Conservation (phyloP, 2,888 invertebrate species). For the Orchesella flavescens region DNA sequence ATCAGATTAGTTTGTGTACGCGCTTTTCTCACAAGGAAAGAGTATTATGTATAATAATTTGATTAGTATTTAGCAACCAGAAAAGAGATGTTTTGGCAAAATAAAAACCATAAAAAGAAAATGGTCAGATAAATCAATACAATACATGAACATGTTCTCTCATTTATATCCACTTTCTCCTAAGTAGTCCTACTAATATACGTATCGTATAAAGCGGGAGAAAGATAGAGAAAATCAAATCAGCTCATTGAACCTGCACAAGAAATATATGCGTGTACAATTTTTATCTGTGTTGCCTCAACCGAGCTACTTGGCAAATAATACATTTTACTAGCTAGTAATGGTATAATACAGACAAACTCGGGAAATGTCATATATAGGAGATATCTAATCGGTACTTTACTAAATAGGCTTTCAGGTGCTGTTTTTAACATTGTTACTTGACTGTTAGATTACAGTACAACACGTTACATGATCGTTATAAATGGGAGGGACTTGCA, state of each 20-base stretch:
- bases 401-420: slow-evolving; percentile 45
- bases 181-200: too few relatives aligned
- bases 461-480: too few relatives aligned
- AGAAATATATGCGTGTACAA: slow-evolving; percentile 27
- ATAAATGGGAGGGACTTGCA: too few relatives aligned
- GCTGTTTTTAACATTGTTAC: slow-evolving; percentile 35
- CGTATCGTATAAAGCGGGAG: too few relatives aligned
- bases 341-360: background rate
- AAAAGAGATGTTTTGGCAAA: too few relatives aligned
- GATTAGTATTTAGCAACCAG: too few relatives aligned
- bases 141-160: too few relatives aligned
- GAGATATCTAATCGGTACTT: background rate
- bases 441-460: slow-evolving; percentile 27
- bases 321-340: slow-evolving; percentile 12
- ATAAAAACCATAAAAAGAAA: too few relatives aligned
- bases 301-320: slow-evolving; percentile 32
- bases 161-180: too few relatives aligned
- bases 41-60: too few relatives aligned
- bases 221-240: too few relatives aligned
- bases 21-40: background rate
- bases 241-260: background rate
- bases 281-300: slow-evolving; percentile 27
- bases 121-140: too few relatives aligned
- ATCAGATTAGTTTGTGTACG: slow-evolving; percentile 15
- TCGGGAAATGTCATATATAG: slow-evolving; percentile 10